Base-by-base conservation (phyloP, 2,113 vertebrate genomes). In the Thymallus thymallus region DNA sequence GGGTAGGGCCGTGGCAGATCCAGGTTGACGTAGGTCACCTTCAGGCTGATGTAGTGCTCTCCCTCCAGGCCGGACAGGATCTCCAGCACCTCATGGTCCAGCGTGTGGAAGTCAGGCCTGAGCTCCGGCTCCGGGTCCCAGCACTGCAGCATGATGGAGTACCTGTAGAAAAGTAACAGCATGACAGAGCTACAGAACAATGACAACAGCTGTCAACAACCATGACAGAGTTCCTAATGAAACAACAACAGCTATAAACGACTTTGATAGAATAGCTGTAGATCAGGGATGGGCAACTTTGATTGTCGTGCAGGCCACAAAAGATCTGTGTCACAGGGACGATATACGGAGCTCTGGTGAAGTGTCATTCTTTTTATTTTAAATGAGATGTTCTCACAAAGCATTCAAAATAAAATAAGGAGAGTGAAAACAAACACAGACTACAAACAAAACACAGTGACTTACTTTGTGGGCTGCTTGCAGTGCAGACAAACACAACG, bases 41-140 rank as follows among this genome's bases (percentile, higher is more conserved):
- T 89, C 66, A 99, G 90, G 84, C 92, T 95, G 82, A 99, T 96
- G 1, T 99, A 99, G 88, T 94, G 96, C 80, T 98, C 94, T 0
- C 95, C 94, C 14, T 91, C 86, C 84, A 99, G 85, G 0, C 76
- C 71, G 7, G 91, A 87, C 24, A 92, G 86, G 76, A 98, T 86
- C 0, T 4, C 74, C 26, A 94, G 86, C 35, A 98, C 84, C 41
- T 96, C 93, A 0, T 56, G 61, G 13, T 94, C 93, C 30, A 99
- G 90, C 24, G 32, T 81, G 0, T 85, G 60, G 75, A 99, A 99
- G 68, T 87, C 85, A 0, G 96, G 98, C 12, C 97, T 91, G 20
- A 70, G 83, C 1, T 93, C 94, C 0, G 96, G 95, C 0, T 85
- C 92, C 0, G 89, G 94, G 0, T 91, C 91, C 98, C 98, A 99